Percentiles rank a stretch among this genome's conserved stretches.
phyloP scores from a whole-genome alignment of 2,888 invertebrate genomes.

The Amaurobius ferox region DNA sequence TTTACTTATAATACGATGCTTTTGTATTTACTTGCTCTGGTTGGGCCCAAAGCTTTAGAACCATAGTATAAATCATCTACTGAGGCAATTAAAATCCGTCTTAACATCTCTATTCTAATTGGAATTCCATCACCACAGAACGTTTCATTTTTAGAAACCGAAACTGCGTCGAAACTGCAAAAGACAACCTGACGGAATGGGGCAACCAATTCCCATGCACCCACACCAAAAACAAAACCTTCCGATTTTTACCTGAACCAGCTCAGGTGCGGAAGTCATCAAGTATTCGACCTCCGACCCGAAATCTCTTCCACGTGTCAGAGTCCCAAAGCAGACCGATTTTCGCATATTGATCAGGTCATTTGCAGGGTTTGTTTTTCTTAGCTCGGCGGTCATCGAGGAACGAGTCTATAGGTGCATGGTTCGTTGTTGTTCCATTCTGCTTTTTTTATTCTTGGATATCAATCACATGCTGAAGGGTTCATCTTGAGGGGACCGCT shows the following conservation, averaged over 20 bases:
- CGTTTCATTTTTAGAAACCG: too few species aligned
- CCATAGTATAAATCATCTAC: too few species aligned
- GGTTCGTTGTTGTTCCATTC: not conserved
- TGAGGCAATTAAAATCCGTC: too few species aligned
- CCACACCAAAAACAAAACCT: not conserved
- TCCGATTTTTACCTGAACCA: not conserved
- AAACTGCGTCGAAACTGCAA: too few species aligned
- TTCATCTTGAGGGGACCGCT: not conserved
- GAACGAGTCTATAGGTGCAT: not conserved
- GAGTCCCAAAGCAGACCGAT: not conserved
- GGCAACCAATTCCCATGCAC: conserved; percentile 9
- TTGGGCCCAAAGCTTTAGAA: too few species aligned
- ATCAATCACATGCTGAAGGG: not conserved
- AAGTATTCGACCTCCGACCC: not conserved
- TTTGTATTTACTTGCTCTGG: too few species aligned
- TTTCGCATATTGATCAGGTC: conserved; percentile 18
- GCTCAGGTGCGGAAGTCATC: conserved; percentile 8
- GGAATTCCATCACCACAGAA: too few species aligned
- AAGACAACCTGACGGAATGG: not conserved
- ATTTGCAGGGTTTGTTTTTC: conserved; percentile 5
- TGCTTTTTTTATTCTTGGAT: not conserved
- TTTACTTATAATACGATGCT: too few species aligned
- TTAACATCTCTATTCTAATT: too few species aligned
- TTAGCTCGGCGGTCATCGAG: not conserved
- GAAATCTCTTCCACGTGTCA: not conserved